Percentiles rank a stretch among this genome's conserved stretches.
These are phyloP conservation scores for Silurus lanzhouensis DNA, from an alignment of 2,797 vertebrate species.

Conservation along the genomic window DNA sequence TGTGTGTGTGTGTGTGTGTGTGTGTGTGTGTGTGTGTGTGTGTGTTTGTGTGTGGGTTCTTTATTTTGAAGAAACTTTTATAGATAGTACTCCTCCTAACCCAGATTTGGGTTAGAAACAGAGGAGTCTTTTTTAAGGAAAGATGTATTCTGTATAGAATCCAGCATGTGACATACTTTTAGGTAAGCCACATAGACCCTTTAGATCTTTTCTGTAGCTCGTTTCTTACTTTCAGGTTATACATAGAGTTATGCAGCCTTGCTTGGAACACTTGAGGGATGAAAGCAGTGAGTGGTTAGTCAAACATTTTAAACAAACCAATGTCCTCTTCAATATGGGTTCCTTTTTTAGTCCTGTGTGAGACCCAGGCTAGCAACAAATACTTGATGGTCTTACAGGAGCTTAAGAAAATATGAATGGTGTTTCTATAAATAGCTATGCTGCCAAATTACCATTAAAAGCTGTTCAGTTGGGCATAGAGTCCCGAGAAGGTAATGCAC, in stretches of 20 bases:
- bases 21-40: not conserved
- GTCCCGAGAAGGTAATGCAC: not conserved
- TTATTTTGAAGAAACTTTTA: conserved; percentile 45
- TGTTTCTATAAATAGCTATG: not conserved
- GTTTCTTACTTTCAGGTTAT: conserved; percentile 6
- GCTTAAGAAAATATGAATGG: conserved; percentile 40
- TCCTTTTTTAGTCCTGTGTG: conserved; percentile 42
- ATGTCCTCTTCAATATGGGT: conserved; percentile 20
- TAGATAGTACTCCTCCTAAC: conserved; percentile 47
- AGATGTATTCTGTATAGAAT: conserved; percentile 67
- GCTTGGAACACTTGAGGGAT: not conserved
- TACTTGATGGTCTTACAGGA: conserved; percentile 9
- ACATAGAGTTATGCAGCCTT: conserved; percentile 18
- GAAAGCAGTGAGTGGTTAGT: conserved; percentile 25
- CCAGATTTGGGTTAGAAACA: conserved; percentile 50
- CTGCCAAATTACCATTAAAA: conserved; percentile 21
- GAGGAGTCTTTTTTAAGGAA: conserved; percentile 59
- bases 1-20: not conserved
- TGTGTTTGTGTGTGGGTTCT: not conserved
- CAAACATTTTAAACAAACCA: conserved; percentile 42
- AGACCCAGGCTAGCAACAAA: conserved; percentile 12
- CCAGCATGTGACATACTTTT: conserved; percentile 43
- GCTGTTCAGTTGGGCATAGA: not conserved
- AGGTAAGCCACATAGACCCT: conserved; percentile 37
- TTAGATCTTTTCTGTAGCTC: conserved; percentile 4